Base-by-base conservation (phyloP, 2,797 vertebrate genomes). In the Masticophis lateralis region DNA sequence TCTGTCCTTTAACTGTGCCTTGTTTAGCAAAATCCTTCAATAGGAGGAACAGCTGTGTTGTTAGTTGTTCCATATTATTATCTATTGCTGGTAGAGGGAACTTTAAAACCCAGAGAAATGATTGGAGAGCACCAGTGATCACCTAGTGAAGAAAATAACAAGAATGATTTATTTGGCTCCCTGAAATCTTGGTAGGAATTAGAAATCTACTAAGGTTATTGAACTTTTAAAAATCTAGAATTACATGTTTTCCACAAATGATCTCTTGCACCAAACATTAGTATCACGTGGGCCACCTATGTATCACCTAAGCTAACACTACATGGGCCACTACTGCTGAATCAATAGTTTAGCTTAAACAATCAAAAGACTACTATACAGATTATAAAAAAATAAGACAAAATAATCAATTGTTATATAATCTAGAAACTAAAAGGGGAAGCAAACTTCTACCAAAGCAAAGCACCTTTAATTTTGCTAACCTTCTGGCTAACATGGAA, bases 21-120 rank as follows among this genome's bases (percentile, higher is more conserved):
- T 98, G 98, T 96, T 98, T 99, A 69, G 99, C 98, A 94, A 99
- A 99, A 95, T 99, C 99, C 97, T 99, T 99, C 93, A 99, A 98
- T 97, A 99, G 97, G 59, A 99, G 94, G 90, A 99, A 99, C 91
- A 99, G 98, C 93, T 98, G 98, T 95, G 98, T 98, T 6, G 98
- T 98, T 90, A 99, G 97, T 91, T 98, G 96, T 2, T 96, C 96
- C 0, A 98, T 97, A 32, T 97, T 98, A 0, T 95, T 95, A 94
- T 97, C 96, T 87, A 99, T 89, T 1, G 99, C 98, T 9, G 99
- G 99, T 94, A 99, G 98, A 20, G 99, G 98, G 93, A 99, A 99
- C 97, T 98, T 99, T 94, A 99, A 94, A 95, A 99, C 96, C 98
- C 98, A 99, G 2, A 98, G 98, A 87, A 99, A 97, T 2, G 97